phyloP scores from a whole-genome alignment of 1,140 invertebrate species.

The Caligus rogercresseyi region DNA sequence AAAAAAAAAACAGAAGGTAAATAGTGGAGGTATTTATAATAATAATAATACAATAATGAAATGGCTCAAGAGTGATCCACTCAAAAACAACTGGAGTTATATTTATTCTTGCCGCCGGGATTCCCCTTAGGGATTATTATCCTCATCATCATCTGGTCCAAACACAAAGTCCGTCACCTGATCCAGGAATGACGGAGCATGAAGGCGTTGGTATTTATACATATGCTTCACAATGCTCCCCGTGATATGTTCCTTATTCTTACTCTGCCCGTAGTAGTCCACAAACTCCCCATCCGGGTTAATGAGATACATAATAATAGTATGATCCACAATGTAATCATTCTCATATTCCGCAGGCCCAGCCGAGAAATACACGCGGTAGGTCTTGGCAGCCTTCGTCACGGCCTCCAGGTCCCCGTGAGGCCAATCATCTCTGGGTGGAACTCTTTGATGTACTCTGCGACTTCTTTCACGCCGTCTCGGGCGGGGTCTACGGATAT shows the following conservation, averaged over 20 bases:
- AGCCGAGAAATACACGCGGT: conserved; percentile 85
- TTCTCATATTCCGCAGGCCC: conserved; percentile 78
- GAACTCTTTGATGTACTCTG: conserved; percentile 84
- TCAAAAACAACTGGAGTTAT: too few species aligned
- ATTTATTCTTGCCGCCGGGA: too few species aligned
- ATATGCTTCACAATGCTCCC: conserved; percentile 52
- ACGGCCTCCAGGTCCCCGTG: conserved; percentile 78
- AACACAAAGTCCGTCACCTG: background rate
- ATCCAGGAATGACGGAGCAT: background rate
- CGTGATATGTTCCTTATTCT: conserved; percentile 55
- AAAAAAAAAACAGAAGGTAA: too few species aligned
- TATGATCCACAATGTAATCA: conserved; percentile 98
- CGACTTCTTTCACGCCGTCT: conserved; percentile 65
- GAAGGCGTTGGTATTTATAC: conserved; percentile 43
- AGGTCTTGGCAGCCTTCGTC: conserved; percentile 65
- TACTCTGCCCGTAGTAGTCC: conserved; percentile 90
- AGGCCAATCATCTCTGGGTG: conserved; percentile 78
- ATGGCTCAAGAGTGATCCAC: too few species aligned
- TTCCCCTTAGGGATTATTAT: too few species aligned
- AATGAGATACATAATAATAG: conserved; percentile 90
- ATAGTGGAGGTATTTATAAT: too few species aligned
- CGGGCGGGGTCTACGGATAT: conserved; percentile 91
- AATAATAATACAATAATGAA: too few species aligned
- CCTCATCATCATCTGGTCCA: background rate
- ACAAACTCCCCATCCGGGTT: conserved; percentile 90